phyloP scores from a whole-genome alignment of 2,888 invertebrate genomes.

The Apamea monoglypha region DNA sequence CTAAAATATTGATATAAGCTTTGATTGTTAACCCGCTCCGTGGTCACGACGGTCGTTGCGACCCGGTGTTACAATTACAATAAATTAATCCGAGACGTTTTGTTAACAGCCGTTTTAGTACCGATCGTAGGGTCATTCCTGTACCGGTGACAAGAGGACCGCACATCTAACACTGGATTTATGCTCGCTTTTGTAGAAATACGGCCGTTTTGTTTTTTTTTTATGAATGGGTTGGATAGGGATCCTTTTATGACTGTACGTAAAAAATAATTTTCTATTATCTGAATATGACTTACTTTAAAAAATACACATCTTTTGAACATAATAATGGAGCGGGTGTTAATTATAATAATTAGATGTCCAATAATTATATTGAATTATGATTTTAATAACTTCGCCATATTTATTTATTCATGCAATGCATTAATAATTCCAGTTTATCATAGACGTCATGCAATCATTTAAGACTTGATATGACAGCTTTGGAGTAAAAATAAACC shows the following conservation, averaged over 20 bases:
- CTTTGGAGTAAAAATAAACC: background rate
- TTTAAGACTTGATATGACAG: background rate
- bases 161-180: constrained; percentile 32
- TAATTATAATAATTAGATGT: background rate
- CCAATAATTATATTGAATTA: background rate
- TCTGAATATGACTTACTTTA: background rate
- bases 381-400: background rate
- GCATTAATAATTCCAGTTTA: background rate
- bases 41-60: constrained; percentile 63
- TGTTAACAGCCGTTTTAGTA: constrained; percentile 70
- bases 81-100: constrained; percentile 76
- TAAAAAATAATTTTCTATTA: background rate
- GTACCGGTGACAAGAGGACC: constrained; percentile 24
- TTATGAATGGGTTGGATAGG: background rate
- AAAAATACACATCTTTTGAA: background rate
- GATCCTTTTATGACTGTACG: background rate
- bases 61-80: constrained; percentile 74
- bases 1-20: constrained; percentile 28
- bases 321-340: too few species aligned
- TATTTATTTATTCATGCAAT: background rate
- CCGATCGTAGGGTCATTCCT: constrained; percentile 38
- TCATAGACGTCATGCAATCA: background rate
- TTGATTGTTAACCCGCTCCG: constrained; percentile 54
- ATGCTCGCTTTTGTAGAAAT: constrained; percentile 28
- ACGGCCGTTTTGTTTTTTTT: background rate